Percentiles rank a stretch among this genome's conserved stretches.
phyloP scores from a whole-genome alignment of 1,140 invertebrate genomes.

The Bombus breviceps region DNA sequence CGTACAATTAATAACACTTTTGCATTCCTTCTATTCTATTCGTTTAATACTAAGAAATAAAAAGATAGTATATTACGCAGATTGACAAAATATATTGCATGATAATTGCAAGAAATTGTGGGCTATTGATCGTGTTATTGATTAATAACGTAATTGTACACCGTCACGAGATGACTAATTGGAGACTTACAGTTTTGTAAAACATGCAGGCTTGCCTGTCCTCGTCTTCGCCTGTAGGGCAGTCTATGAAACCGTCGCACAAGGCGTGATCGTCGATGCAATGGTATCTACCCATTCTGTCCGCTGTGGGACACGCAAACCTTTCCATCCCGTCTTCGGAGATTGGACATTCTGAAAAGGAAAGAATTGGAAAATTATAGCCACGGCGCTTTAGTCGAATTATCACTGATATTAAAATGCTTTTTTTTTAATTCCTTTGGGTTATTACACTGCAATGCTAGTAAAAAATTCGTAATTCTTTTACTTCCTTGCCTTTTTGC shows the following conservation, averaged over 20 bases:
- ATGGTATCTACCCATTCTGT: constrained; percentile 94
- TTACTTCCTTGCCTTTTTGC: too few relatives aligned
- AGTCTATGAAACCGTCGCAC: constrained; percentile 97
- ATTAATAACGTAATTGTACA: background rate
- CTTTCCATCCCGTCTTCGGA: constrained; percentile 96
- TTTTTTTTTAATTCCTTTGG: too few relatives aligned
- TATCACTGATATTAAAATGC: too few relatives aligned
- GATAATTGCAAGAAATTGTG: background rate
- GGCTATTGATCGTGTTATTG: background rate
- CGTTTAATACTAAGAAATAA: too few relatives aligned
- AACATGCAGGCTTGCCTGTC: constrained; percentile 97
- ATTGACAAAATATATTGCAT: background rate
- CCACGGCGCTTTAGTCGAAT: too few relatives aligned
- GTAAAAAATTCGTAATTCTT: too few relatives aligned
- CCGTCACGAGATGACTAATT: background rate
- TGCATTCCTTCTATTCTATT: background rate
- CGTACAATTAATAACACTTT: background rate
- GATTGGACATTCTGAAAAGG: constrained; percentile 93
- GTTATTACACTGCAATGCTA: too few relatives aligned
- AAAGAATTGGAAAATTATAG: background rate
- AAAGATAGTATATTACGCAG: background rate
- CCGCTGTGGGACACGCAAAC: constrained; percentile 96
- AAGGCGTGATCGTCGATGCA: constrained; percentile 98
- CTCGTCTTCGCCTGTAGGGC: constrained; percentile 96
- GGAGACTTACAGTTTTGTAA: constrained; percentile 95